Conservation (phyloP, 2,797 vertebrate genomes). For the Enteromius mattozi region DNA sequence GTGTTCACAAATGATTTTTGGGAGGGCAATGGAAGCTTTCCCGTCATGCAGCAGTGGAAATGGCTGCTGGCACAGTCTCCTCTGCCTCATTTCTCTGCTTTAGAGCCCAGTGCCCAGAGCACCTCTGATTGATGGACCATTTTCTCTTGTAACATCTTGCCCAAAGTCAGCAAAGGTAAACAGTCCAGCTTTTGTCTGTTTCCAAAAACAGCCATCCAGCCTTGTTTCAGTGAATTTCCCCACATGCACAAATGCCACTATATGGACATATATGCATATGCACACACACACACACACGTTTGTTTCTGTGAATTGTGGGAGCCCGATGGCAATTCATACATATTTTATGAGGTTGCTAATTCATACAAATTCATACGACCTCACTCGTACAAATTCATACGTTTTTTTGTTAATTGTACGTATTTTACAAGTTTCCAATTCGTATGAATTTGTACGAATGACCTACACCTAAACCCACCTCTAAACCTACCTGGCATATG, state of each 20-base stretch:
- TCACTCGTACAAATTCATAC: no score
- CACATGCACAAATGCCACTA: neutral
- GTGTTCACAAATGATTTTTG: conserved; percentile 71
- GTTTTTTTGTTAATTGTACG: no score
- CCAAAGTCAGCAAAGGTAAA: conserved; percentile 73
- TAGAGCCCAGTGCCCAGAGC: conserved; percentile 58
- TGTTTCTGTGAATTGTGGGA: no score
- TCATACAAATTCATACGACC: no score
- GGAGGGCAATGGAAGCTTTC: conserved; percentile 68
- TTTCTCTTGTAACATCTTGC: conserved; percentile 71
- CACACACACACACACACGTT: neutral
- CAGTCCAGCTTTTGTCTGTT: conserved; percentile 63
- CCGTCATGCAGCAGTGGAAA: conserved; percentile 74
- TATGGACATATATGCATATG: neutral
- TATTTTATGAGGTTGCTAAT: no score
- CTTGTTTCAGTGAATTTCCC: neutral
- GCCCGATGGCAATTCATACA: no score
- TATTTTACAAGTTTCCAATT: no score
- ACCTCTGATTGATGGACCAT: conserved; percentile 73
- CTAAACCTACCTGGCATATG: no score
- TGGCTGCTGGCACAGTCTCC: conserved; percentile 67
- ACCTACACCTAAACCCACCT: no score
- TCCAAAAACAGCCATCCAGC: neutral
- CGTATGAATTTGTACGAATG: no score
- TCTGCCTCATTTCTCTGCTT: conserved; percentile 70